A percentile compares a stretch with the other conserved stretches of the same genome.
These are phyloP conservation scores for Rhingia rostrata DNA, from an alignment of 2,888 invertebrate genomes.

Conservation along the genomic window DNA sequence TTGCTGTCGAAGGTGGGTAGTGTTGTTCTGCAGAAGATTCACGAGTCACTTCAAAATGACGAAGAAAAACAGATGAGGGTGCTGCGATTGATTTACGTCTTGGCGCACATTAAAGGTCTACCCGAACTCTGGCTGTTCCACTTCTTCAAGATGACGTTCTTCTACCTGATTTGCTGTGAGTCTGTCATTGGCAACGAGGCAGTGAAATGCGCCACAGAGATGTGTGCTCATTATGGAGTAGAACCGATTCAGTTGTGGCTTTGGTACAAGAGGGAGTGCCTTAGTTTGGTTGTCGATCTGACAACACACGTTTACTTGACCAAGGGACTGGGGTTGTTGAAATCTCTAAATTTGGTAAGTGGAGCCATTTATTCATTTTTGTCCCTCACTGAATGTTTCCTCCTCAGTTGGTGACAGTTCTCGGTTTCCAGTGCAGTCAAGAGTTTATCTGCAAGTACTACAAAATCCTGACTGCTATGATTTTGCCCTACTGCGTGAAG, in stretches of 20 bases:
- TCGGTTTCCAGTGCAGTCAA: constrained; percentile 88
- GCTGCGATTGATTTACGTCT: constrained; percentile 69
- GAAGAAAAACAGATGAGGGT: constrained; percentile 68
- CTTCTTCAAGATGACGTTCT: constrained; percentile 81
- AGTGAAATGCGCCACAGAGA: constrained; percentile 78
- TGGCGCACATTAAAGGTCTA: constrained; percentile 73
- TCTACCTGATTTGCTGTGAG: constrained; percentile 79
- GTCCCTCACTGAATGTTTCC: background rate
- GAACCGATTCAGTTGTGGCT: constrained; percentile 81
- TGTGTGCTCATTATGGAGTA: constrained; percentile 79
- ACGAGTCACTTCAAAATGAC: constrained; percentile 43
- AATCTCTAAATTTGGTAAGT: constrained; percentile 42
- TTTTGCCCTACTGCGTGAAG: constrained; percentile 85
- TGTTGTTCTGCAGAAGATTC: constrained; percentile 48
- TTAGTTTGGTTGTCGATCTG: constrained; percentile 79
- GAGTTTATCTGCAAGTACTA: constrained; percentile 89
- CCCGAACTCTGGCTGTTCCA: constrained; percentile 80
- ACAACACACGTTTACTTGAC: constrained; percentile 78
- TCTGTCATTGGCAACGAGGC: constrained; percentile 81
- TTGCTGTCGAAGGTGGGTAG: constrained; percentile 64
- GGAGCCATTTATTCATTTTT: background rate
- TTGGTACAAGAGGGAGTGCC: constrained; percentile 81
- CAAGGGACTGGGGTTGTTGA: constrained; percentile 79
- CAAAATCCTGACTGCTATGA: constrained; percentile 87
- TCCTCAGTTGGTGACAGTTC: constrained; percentile 85